Evolutionary conservation across 2,797 vertebrate genomes (phyloP), one percentile per base, ranked within the genome.

Genomic region (Astyanax mexicanus): DNA sequence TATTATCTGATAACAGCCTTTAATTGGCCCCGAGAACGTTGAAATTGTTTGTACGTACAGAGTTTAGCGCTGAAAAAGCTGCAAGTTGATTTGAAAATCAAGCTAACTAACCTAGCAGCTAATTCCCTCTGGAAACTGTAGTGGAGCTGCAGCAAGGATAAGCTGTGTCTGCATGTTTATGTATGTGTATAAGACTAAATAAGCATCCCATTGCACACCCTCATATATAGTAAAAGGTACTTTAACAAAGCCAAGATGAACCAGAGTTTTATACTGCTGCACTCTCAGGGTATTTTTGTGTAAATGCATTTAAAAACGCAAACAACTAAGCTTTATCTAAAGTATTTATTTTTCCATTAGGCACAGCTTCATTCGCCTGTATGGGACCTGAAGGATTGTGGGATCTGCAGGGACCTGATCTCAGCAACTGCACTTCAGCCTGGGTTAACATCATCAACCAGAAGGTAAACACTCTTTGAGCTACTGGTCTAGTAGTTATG

Each of bases 351-450:
- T 11, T 23, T 19, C 10, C 19, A 83, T 17, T 81, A 99, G 98
- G 98, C 44, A 92, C 94, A 74, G 95, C 96, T 23, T 94, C 93
- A 1, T 99, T 96, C 82, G 80, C 87, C 0, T 99, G 98, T 72
- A 79, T 95, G 64, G 93, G 92, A 0, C 96, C 96, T 10, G 96
- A 97, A 0, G 96, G 95, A 64, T 89, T 93, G 81, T 99, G 98
- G 98, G 96, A 98, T 79, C 91, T 94, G 8, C 95, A 95, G 87
- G 98, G 98, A 72, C 97, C 98, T 1, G 95, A 99, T 85, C 94
- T 99, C 37, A 98, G 96, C 93, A 99, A 99, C 90, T 99, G 98
- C 70, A 97, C 96, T 73, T 99, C 98, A 71, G 94, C 95, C n/a
- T 99, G 98, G 98, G 94, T 99, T 84, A 96, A 95, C 86, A 91